Evolutionary conservation across 1,140 invertebrate species (phyloP), one percentile per base, ranked within the genome.

Genomic region (Pseudomyrmex cubaensis): DNA sequence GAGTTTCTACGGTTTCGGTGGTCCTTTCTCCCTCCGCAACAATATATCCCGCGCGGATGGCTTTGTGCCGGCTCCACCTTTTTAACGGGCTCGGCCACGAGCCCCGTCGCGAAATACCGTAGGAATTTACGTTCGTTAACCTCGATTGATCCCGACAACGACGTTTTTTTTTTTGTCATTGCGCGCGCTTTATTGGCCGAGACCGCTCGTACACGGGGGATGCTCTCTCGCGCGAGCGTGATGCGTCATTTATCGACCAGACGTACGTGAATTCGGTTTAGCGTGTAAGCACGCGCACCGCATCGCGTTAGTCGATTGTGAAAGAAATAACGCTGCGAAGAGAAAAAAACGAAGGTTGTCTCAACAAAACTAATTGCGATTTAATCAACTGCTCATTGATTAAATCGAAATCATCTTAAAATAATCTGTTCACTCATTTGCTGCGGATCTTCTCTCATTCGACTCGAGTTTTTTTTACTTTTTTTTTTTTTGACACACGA

Each of bases 101-200:
- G 76, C 84, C 67, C 84, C 62, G 59, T 72, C 52, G 10, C 9
- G 82, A 72, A 88, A 88, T 86, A 83, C 85, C 59, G 50, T 35
- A 67, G 66, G 80, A 84, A 88, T 86, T 35, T 89, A 84, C 85
- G 35, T 72, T 84, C 63, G 85, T 88, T 89, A 89, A 89, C 87
- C 87, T 64, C 85, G 70, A 88, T 89, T 89, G 84, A 88, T 89
- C 87, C 57, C 84, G 25, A 59, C 12, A 12, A 62, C 54, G 56
- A 35, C 35, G 35, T 0, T 35, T 89, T 87, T 88, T 89, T 84
- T 87, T 88, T 89, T 84, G 84, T 84, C 80, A 77, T 73, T 77
- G 82, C 80, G 75, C 87, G 59, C 62, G 17, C 59, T 72, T 86
- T 84, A 89, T 89, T 77, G 69, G 52, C 66, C 35, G 46, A 62